Conservation (phyloP, 2,797 vertebrate genomes). For the Babyrousa celebensis region DNA sequence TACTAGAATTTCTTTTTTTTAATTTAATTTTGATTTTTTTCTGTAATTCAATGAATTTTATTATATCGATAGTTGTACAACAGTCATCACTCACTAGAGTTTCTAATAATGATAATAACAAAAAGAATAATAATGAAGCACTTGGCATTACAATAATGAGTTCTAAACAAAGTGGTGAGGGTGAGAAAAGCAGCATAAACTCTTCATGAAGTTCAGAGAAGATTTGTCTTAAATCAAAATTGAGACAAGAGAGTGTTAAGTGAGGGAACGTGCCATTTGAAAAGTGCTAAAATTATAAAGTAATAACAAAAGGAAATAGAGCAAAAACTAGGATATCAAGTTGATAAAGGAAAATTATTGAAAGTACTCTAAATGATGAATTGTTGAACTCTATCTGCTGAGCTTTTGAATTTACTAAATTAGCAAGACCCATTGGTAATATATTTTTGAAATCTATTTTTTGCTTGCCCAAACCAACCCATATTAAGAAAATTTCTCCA, state of each 20-base stretch:
- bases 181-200: background rate
- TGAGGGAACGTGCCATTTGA: background rate
- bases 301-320: slow-evolving; percentile 36
- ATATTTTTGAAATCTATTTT: slow-evolving; percentile 1
- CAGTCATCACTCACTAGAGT: background rate
- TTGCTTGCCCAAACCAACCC: background rate
- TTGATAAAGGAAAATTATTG: background rate
- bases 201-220: background rate
- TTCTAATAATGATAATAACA: background rate
- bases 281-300: slow-evolving; percentile 55
- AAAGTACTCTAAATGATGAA: slow-evolving; percentile 23
- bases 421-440: background rate
- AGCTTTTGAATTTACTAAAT: slow-evolving; percentile 33
- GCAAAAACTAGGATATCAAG: slow-evolving; percentile 22
- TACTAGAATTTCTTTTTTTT: background rate
- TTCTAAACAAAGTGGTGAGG: background rate
- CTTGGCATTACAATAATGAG: background rate
- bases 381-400: background rate
- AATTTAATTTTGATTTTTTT: too few relatives aligned
- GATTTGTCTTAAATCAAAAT: background rate
- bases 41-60: too few relatives aligned
- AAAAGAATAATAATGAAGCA: slow-evolving; percentile 25
- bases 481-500: background rate
- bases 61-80: too few relatives aligned
- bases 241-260: background rate